Conservation (phyloP, 2,888 invertebrate genomes). For the Ceriagrion tenellum region DNA sequence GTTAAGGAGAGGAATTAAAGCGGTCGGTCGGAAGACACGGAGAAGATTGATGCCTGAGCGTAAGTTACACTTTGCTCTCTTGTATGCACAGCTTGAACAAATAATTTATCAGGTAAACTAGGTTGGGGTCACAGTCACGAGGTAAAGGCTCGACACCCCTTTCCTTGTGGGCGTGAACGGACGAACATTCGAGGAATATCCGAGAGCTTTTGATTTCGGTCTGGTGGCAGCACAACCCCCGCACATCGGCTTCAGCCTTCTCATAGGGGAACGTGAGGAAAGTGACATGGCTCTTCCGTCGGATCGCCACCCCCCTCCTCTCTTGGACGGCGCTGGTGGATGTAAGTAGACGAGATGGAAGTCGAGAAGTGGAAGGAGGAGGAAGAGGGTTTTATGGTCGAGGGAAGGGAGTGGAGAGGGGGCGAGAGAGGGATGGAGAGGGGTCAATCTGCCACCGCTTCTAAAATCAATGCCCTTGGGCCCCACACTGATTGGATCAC, state of each 20-base stretch:
- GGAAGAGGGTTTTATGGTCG: not conserved
- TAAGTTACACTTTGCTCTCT: too few species aligned
- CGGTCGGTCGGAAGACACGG: too few species aligned
- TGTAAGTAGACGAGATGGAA: not conserved
- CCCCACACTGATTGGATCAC: not conserved
- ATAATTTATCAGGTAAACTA: not conserved
- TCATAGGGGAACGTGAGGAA: not conserved
- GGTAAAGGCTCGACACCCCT: not conserved
- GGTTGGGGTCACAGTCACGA: not conserved
- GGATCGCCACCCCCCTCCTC: not conserved
- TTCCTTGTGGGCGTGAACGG: not conserved
- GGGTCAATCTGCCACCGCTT: constrained; percentile 28
- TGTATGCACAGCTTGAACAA: too few species aligned
- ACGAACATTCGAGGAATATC: not conserved
- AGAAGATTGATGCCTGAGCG: too few species aligned
- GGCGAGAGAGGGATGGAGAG: not conserved
- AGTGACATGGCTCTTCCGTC: not conserved
- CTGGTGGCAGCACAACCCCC: not conserved
- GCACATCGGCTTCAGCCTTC: not conserved
- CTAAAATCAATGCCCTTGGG: not conserved
- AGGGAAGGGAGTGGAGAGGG: not conserved
- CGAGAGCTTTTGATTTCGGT: not conserved
- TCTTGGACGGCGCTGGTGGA: not conserved
- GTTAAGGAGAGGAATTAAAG: too few species aligned
- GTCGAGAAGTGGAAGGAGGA: not conserved